Base-by-base conservation (phyloP, 2,113 vertebrate genomes). In the Boleophthalmus pectinirostris region DNA sequence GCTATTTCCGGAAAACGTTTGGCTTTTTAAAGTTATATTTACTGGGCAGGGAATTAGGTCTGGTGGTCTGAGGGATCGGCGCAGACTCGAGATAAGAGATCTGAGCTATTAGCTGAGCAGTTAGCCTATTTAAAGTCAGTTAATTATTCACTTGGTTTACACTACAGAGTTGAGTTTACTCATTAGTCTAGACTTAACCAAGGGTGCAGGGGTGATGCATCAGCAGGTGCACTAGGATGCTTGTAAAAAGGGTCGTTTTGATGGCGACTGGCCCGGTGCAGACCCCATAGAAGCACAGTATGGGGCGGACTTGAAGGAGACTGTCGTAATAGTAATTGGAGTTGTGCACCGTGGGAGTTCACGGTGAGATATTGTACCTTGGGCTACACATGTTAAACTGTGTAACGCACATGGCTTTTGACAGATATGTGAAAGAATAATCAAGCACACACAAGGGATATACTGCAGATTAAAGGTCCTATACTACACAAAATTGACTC, bases 91-190 rank as follows among this genome's bases (percentile, higher is more conserved):
- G 90, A 93, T 91, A 92, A 92, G 81, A 83, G 67, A 69, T 69
- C 65, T 68, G 70, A 65, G 23, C 81, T 79, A 82, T 90, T 89
- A 88, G 77, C 61, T n/a, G 45, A 35, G 81, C 80, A 81, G 81
- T 87, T 88, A 80, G 78, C 79, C 81, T 71, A 81, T 90, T 86
- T 87, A 85, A 86, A 80, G 77, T 47, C 65, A 70, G 85, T 88
- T 86, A 84, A 88, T 88, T 73, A 91, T 90, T 90, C 78, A 83
- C 79, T 66, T 87, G 25, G 87, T 89, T 90, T 89, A 85, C 86
- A 84, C 84, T 81, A 81, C 74, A 82, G 75, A 81, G 79, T 68
- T 66, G 49, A 33, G 38, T 82, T 87, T 89, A 85, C 75, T 81
- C 76, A 81, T 88, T 84, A 75, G 64, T 67, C 72, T 58, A 46